phyloP scores from a whole-genome alignment of 1,140 invertebrate genomes.

The Neodiprion virginianus region DNA sequence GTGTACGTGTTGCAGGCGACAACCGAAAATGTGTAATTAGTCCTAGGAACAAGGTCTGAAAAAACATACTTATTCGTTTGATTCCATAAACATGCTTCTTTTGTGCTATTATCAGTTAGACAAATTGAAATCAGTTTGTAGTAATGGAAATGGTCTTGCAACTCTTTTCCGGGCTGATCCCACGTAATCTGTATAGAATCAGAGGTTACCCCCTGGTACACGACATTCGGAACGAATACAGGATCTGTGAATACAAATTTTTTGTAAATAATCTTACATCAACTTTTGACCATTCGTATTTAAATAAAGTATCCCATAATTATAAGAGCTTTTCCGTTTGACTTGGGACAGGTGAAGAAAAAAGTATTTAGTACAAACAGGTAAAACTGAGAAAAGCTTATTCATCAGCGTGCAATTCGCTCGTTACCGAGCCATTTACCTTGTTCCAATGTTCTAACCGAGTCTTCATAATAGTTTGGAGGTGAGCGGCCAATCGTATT shows the following conservation, averaged over 20 bases:
- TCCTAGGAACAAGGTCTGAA: slow-evolving; percentile 76
- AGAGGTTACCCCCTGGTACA: slow-evolving; percentile 77
- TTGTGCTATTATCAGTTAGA: slow-evolving; percentile 65
- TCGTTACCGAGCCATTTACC: slow-evolving; percentile 39
- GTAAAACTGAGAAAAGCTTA: neutral
- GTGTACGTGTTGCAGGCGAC: slow-evolving; percentile 80
- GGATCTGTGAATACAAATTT: slow-evolving; percentile 65
- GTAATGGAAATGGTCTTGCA: slow-evolving; percentile 77
- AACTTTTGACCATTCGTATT: slow-evolving; percentile 9
- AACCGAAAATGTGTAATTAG: slow-evolving; percentile 79
- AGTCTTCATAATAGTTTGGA: slow-evolving; percentile 58
- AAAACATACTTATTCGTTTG: slow-evolving; percentile 78
- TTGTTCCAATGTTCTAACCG: slow-evolving; percentile 68
- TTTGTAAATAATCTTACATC: slow-evolving; percentile 15
- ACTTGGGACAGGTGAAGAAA: neutral
- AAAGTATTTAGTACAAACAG: slow-evolving; percentile 16
- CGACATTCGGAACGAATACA: slow-evolving; percentile 77
- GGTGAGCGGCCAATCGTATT: slow-evolving; percentile 64
- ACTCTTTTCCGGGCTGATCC: slow-evolving; percentile 69
- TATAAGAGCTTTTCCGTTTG: no score
- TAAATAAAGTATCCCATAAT: no score
- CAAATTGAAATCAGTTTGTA: slow-evolving; percentile 69
- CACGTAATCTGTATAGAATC: slow-evolving; percentile 82
- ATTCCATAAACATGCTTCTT: slow-evolving; percentile 69
- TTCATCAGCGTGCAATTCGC: no score